Evolutionary conservation across 2,113 vertebrate species (phyloP).

Genomic region (Sialia sialis): DNA sequence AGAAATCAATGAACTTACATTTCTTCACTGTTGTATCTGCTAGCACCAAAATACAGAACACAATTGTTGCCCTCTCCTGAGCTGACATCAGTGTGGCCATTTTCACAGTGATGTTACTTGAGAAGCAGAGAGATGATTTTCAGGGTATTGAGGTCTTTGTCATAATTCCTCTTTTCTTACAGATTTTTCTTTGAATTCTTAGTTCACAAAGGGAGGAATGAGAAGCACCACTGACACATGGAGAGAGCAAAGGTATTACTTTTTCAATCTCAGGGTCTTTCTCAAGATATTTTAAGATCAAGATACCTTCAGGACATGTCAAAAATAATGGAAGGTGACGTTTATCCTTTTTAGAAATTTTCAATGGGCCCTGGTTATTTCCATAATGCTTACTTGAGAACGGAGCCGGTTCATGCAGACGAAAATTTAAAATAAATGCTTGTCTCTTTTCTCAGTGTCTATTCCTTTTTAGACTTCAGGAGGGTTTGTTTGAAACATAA

Average conservation of each 20-base stretch:
- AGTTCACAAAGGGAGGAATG: not conserved
- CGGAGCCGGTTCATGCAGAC: not conserved
- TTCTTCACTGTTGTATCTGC: not conserved
- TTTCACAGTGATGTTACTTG: not conserved
- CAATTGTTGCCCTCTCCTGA: not conserved
- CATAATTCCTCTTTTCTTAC: not conserved
- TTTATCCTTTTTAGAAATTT: constrained; percentile 12
- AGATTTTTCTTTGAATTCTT: constrained; percentile 1
- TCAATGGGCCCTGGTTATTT: not conserved
- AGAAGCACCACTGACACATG: not conserved
- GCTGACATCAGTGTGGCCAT: not conserved
- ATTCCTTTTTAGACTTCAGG: not conserved
- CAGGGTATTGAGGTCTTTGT: not conserved
- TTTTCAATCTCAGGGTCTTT: not conserved
- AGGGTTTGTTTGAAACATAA: not conserved
- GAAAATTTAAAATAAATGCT: not conserved
- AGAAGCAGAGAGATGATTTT: not conserved
- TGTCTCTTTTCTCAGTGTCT: not conserved
- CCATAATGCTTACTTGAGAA: not conserved
- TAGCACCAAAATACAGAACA: not conserved
- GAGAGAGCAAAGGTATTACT: not conserved
- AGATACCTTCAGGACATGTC: not conserved
- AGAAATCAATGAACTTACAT: not conserved
- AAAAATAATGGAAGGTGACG: not conserved
- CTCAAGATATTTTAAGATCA: constrained; percentile 28